phyloP scores from a whole-genome alignment of 1,140 invertebrate species.

The Samia ricini region DNA sequence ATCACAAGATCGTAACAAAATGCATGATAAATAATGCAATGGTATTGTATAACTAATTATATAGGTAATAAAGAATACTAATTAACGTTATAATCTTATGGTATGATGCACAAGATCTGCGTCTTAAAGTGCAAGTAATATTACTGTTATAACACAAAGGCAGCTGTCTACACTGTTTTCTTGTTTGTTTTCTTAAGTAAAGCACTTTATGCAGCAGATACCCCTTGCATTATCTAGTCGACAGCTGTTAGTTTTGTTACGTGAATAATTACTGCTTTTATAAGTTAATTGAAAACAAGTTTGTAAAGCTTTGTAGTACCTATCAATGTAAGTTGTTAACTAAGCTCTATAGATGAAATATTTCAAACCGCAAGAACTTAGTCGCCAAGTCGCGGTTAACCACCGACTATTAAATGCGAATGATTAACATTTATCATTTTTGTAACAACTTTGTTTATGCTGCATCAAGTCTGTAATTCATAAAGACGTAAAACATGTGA shows the following conservation, averaged over 20 bases:
- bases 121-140: slow-evolving; percentile 13
- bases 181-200: slow-evolving; percentile 10
- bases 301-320: neutral
- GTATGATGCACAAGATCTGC: neutral
- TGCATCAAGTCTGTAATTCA: neutral
- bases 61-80: slow-evolving; percentile 2
- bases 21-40: neutral
- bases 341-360: neutral
- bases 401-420: neutral
- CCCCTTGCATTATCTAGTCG: slow-evolving; percentile 7
- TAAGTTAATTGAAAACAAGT: neutral
- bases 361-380: neutral
- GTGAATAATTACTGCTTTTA: neutral
- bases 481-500: neutral
- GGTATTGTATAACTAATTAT: neutral
- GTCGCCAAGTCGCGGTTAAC: neutral
- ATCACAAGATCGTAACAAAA: neutral
- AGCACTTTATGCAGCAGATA: slow-evolving; percentile 19
- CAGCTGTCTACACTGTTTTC: slow-evolving; percentile 30
- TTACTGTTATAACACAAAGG: neutral
- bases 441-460: neutral
- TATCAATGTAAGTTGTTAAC: neutral
- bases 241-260: slow-evolving; percentile 15
- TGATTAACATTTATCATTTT: neutral
- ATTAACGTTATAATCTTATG: neutral